phyloP scores from a whole-genome alignment of 1,140 invertebrate species.

The Drosophila littoralis region DNA sequence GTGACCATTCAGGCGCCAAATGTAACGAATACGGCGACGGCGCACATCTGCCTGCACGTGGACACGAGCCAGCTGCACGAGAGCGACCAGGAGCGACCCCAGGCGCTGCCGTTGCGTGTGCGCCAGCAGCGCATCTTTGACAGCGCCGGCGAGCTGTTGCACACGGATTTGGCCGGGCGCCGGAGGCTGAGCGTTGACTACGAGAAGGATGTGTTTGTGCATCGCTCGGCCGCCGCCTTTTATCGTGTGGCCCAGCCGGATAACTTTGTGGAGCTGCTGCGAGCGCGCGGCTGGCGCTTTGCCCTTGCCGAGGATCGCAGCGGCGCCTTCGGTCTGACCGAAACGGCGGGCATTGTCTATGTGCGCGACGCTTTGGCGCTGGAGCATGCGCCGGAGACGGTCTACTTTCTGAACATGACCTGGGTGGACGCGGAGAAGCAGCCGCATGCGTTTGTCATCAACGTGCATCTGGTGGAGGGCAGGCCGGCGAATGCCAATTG shows the following conservation, averaged over 20 bases:
- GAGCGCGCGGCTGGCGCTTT: conserved; percentile 58
- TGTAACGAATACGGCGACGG: conserved; percentile 52
- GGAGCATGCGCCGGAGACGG: conserved; percentile 67
- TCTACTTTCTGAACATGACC: conserved; percentile 84
- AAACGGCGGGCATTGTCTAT: conserved; percentile 86
- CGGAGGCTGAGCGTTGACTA: conserved; percentile 49
- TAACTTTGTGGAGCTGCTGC: conserved; percentile 52
- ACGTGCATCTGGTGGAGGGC: conserved; percentile 84
- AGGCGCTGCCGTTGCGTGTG: conserved; percentile 52
- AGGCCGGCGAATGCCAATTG: conserved; percentile 75
- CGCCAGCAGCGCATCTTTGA: conserved; percentile 62
- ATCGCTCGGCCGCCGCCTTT: conserved; percentile 79
- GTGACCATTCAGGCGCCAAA: conserved; percentile 48
- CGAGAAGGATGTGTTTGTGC: conserved; percentile 77
- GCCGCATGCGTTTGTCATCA: conserved; percentile 74
- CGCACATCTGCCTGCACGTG: conserved; percentile 66
- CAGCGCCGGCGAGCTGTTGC: conserved; percentile 38
- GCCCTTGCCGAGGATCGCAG: conserved; percentile 66
- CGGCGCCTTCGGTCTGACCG: conserved; percentile 86
- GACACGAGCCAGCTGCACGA: conserved; percentile 63
- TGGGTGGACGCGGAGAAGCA: conserved; percentile 84
- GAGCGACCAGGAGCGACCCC: conserved; percentile 55
- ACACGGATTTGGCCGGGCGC: neutral
- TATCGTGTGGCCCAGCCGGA: conserved; percentile 84
- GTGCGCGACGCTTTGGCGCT: conserved; percentile 85